Evolutionary conservation across 2,888 invertebrate genomes (phyloP), one percentile per base, ranked within the genome.

Genomic region (Drosophila bunnanda): DNA sequence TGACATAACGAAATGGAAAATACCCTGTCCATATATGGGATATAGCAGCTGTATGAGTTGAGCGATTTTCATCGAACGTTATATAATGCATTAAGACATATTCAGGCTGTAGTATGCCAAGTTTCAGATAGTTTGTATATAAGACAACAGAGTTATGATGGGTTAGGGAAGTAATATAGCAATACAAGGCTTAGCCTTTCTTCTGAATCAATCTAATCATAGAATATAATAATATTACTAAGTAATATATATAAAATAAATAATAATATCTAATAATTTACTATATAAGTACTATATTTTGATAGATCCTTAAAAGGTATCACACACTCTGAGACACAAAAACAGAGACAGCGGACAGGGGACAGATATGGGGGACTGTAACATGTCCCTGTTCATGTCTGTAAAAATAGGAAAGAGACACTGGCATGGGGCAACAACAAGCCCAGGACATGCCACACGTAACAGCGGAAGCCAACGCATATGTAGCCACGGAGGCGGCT

Each of bases 391-490:
- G 75, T 74, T 57, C 70, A 64, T 64, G 76, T 54, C 59, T n/a
- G 12, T 25, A n/a, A 56, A 22, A 41, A 64, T 59, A 22, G 61
- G 20, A 2, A 12, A 15, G 12, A 48, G 28, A 28, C 12, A 17
- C 17, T 30, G 13, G 36, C 5, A 22, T 10, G 20, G 4, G 50
- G 44, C 43, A 17, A 22, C 22, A 50, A 32, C 34, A 10, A 53
- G 9, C n/a, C 28, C 34, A 30, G 46, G 46, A 38, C 74, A 67
- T 60, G 73, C 67, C 77, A 86, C 77, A 86, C 84, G 86, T 87
- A 88, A 89, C 77, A 79, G 60, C 80, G 79, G 82, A 89, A 89
- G 89, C 82, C 79, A 67, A 78, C 76, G 83, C 80, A 75, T 25
- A 15, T 44, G 44, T 25, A 44, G 44, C 48, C 55, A 76, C 32